These are phyloP conservation scores for Hermatobates lingyangjiaoensis DNA, from an alignment of 1,140 invertebrate genomes.

Conservation along the genomic window DNA sequence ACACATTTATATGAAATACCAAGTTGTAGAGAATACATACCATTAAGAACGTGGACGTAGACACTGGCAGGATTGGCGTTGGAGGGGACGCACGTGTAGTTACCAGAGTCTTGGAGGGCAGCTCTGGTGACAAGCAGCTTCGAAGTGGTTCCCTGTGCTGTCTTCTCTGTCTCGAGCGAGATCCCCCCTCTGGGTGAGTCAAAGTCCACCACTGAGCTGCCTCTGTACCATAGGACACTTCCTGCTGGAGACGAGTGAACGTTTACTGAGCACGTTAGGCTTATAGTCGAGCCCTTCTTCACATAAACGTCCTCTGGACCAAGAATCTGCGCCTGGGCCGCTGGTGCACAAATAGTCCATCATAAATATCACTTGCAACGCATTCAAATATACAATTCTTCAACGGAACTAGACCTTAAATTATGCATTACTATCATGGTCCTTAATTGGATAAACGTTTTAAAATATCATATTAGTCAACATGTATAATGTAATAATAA, in stretches of 20 bases:
- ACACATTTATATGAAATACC: no score
- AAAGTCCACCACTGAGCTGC: conserved; percentile 58
- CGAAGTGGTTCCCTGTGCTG: conserved; percentile 67
- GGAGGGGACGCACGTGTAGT: conserved; percentile 71
- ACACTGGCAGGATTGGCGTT: conserved; percentile 73
- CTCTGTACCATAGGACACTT: conserved; percentile 63
- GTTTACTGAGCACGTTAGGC: conserved; percentile 69
- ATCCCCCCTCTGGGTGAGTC: conserved; percentile 67
- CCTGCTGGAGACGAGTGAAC: conserved; percentile 65
- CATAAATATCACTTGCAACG: no score
- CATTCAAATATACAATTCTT: no score
- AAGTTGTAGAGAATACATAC: no score
- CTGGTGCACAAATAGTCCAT: no score
- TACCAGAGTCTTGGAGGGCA: conserved; percentile 63
- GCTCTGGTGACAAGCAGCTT: conserved; percentile 75
- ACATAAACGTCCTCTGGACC: conserved; percentile 74
- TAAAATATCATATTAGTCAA: no score
- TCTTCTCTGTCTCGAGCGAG: conserved; percentile 78
- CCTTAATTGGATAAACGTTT: no score
- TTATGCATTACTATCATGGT: no score
- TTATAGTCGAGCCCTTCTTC: conserved; percentile 78
- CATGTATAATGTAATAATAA: no score
- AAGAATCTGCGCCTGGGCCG: conserved; percentile 64
- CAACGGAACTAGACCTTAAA: no score
- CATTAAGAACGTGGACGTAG: conserved; percentile 74